Evolutionary conservation across 1,140 invertebrate species (phyloP), one percentile per base, ranked within the genome.

Genomic region (Nomia melanderi): DNA sequence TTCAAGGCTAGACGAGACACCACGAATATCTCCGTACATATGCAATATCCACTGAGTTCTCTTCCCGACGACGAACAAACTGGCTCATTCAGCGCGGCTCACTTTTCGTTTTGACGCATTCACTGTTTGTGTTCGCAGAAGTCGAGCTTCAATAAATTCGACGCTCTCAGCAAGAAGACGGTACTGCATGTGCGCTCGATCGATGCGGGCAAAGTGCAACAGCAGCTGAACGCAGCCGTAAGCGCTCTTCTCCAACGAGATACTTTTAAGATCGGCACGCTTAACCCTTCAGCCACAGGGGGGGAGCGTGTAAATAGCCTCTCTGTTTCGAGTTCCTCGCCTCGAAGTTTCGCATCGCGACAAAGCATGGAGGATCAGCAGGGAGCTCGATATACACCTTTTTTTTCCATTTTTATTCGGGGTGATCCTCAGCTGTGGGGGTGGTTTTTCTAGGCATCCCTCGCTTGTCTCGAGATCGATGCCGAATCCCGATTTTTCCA

Each of bases 91-190:
- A 14, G 17, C 50, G 20, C 44, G 57, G 41, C n/a, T n/a, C 66
- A 11, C 33, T 41, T 31, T 33, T 65, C 47, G 33, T 36, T n/a
- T 54, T 83, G 54, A 83, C 64, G 54, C 20, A 8, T 39, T 11
- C 23, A 27, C 1, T n/a, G 50, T 79, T 83, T 79, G 59, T 83
- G 70, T 66, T 93, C 93, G 39, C 92, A 96, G 96, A 96, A 95
- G 93, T 95, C 95, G 79, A 96, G 95, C 91, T 96, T 96, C 88
- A 96, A 93, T 81, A 96, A 96, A 93, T 96, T 96, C 89, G 95
- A 96, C 86, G 94, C 95, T 66, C 89, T 95, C 44, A 94, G 93
- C 84, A 96, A 96, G 91, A 95, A 95, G 88, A 93, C 94, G 79
- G 91, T 95, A 27, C 92, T 95, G 20, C 94, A 96, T 89, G 94